Conservation (phyloP, 2,888 invertebrate genomes). For the Agrochola circellaris region DNA sequence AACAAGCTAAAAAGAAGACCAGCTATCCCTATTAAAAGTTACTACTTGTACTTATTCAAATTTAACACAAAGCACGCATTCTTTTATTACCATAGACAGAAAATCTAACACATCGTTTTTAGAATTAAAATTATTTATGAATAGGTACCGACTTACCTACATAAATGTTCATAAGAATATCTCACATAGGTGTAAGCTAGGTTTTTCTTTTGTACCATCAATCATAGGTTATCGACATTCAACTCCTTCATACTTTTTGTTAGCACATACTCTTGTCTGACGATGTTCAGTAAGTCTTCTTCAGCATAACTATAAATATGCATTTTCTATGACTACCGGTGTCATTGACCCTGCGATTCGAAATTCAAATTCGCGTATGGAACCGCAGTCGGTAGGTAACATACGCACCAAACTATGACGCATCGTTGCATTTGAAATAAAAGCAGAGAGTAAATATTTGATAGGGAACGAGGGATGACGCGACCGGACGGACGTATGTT, state of each 20-base stretch:
- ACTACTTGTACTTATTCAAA: neutral
- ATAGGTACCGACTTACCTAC: neutral
- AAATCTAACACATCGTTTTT: neutral
- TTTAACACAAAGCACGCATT: neutral
- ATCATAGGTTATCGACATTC: constrained; percentile 38
- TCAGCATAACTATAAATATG: neutral
- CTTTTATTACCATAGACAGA: neutral
- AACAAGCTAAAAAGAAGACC: neutral
- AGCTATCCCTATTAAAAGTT: neutral
- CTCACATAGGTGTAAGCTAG: constrained; percentile 14
- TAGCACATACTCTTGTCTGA: neutral
- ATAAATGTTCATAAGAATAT: neutral
- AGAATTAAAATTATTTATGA: constrained; percentile 15
- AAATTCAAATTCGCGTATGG: constrained; percentile 44
- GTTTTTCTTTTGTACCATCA: constrained; percentile 24
- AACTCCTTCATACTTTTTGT: constrained; percentile 15
- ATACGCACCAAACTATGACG: constrained; percentile 62
- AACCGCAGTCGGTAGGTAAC: constrained; percentile 35
- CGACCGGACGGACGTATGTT: constrained; percentile 72
- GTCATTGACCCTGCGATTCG: constrained; percentile 46
- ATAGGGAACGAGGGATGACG: constrained; percentile 66
- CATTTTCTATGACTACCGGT: neutral
- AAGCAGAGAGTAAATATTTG: constrained; percentile 77
- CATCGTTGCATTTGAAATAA: constrained; percentile 71
- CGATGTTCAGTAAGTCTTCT: neutral